Evolutionary conservation across 2,888 invertebrate species (phyloP).

Genomic region (Ichneumoninae sp.): DNA sequence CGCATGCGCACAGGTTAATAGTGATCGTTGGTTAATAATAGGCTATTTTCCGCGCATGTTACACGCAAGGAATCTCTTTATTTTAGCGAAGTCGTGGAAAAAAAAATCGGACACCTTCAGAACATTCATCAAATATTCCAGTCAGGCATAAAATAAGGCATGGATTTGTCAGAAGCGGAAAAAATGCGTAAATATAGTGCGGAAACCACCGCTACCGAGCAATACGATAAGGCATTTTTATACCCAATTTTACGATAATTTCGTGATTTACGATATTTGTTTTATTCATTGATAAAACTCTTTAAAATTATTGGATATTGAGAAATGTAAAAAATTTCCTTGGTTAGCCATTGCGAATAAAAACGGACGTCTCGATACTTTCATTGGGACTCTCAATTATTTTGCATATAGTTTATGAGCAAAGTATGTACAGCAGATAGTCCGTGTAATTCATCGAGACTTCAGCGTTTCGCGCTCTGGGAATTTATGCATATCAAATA

Average conservation of each 20-base stretch:
- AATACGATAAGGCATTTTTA: background rate
- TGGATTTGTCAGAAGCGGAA: background rate
- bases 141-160: background rate
- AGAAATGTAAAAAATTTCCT: background rate
- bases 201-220: background rate
- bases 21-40: no score
- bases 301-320: background rate
- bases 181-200: background rate
- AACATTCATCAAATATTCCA: background rate
- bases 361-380: background rate
- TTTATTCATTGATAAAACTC: background rate
- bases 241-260: no score
- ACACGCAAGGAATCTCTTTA: no score
- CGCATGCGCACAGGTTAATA: no score
- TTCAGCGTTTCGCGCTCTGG: conserved; percentile 18
- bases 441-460: conserved; percentile 1
- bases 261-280: background rate
- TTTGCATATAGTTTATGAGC: background rate
- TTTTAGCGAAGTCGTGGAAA: background rate
- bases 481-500: conserved; percentile 35
- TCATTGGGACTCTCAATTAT: background rate
- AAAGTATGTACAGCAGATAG: background rate
- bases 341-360: background rate
- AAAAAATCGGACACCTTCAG: background rate
- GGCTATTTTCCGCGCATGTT: no score